Evolutionary conservation across 2,888 invertebrate species (phyloP).

Genomic region (Agelastica alni): DNA sequence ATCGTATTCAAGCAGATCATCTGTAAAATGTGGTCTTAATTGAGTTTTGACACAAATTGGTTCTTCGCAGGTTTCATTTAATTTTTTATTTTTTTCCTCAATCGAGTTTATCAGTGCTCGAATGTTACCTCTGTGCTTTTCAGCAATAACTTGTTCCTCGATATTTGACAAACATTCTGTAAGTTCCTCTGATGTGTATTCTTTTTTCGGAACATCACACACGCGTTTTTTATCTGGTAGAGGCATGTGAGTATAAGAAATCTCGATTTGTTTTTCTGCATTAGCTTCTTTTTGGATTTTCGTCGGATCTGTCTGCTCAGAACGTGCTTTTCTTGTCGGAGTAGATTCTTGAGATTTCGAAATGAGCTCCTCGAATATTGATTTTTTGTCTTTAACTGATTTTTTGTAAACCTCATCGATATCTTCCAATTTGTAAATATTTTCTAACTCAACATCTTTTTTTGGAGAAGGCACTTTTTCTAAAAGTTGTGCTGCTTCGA

Average conservation of each 20-base stretch:
- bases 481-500: neutral
- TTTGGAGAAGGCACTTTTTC: constrained; percentile 9
- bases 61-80: constrained; percentile 40
- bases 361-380: constrained; percentile 53
- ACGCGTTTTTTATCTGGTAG: constrained; percentile 2
- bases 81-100: constrained; percentile 9
- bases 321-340: constrained; percentile 43
- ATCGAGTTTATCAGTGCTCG: constrained; percentile 16
- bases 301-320: constrained; percentile 21
- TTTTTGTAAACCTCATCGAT: constrained; percentile 29
- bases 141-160: constrained; percentile 39
- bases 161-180: constrained; percentile 35
- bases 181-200: constrained; percentile 40
- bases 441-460: constrained; percentile 17
- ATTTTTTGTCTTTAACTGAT: constrained; percentile 51
- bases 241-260: constrained; percentile 11
- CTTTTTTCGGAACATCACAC: constrained; percentile 19
- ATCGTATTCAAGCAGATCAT: constrained; percentile 7
- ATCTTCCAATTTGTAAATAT: constrained; percentile 14
- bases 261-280: constrained; percentile 36
- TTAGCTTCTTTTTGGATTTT: constrained; percentile 28
- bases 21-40: constrained; percentile 36
- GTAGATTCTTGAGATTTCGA: constrained; percentile 51
- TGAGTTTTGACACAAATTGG: constrained; percentile 47
- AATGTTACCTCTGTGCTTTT: constrained; percentile 29